Conservation (phyloP, 2,797 vertebrate species). For the Strix occidentalis region DNA sequence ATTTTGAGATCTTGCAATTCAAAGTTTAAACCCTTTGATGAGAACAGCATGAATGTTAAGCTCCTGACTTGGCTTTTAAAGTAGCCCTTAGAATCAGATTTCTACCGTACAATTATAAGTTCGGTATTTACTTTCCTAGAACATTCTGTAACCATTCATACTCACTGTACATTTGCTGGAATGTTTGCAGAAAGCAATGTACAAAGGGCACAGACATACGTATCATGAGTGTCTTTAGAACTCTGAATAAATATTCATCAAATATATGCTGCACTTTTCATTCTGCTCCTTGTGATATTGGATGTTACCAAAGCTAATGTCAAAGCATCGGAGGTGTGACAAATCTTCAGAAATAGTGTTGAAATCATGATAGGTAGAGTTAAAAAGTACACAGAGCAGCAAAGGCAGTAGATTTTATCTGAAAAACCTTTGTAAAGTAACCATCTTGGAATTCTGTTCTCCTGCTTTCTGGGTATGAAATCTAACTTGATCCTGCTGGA, state of each 20-base stretch:
- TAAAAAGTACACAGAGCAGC: neutral
- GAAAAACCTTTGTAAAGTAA: neutral
- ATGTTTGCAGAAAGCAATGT: conserved; percentile 38
- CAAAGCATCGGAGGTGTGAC: neutral
- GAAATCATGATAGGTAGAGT: neutral
- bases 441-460: neutral
- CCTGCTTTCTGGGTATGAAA: neutral
- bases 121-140: conserved; percentile 35
- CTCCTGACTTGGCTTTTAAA: neutral
- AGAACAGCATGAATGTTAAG: neutral
- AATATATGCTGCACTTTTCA: conserved; percentile 6
- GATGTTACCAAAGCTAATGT: conserved; percentile 41
- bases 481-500: neutral
- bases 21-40: neutral
- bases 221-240: neutral
- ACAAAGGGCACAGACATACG: conserved; percentile 9
- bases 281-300: neutral
- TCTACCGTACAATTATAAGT: neutral
- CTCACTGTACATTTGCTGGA: neutral
- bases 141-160: conserved; percentile 10
- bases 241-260: conserved; percentile 49
- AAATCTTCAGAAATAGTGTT: neutral
- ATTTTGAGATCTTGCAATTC: neutral
- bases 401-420: neutral
- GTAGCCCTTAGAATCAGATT: neutral